Percentiles rank a stretch among this genome's conserved stretches.
Evolutionary conservation across 2,797 vertebrate species (phyloP).

Genomic region (Sebastes nivosus): DNA sequence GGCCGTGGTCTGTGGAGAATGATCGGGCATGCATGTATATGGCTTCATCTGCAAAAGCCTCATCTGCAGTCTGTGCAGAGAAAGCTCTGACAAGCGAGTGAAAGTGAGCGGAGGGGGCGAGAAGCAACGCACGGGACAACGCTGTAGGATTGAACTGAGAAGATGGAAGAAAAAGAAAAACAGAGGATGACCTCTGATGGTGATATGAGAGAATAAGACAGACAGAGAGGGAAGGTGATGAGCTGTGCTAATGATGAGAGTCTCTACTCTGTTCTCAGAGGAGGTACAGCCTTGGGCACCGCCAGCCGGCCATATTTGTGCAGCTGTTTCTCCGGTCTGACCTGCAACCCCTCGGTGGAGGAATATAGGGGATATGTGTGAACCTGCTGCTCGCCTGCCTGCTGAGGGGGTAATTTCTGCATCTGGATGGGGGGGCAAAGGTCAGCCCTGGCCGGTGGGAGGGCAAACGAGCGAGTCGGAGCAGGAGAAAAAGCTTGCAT

Average conservation of each 20-base stretch:
- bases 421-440: conserved; percentile 72
- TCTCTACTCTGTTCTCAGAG: conserved; percentile 54
- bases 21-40: conserved; percentile 47
- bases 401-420: conserved; percentile 78
- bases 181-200: conserved; percentile 51
- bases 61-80: conserved; percentile 55
- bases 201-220: conserved; percentile 29
- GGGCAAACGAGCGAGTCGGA: conserved; percentile 60
- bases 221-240: conserved; percentile 57
- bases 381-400: conserved; percentile 68
- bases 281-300: conserved; percentile 67
- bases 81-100: conserved; percentile 27
- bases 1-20: conserved; percentile 51
- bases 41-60: conserved; percentile 62
- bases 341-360: conserved; percentile 62
- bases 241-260: conserved; percentile 68
- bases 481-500: conserved; percentile 44
- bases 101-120: conserved; percentile 29
- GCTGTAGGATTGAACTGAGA: conserved; percentile 22
- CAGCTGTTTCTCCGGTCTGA: conserved; percentile 73
- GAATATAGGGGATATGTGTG: conserved; percentile 51
- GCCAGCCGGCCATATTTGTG: conserved; percentile 69
- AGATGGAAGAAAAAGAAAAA: conserved; percentile 22
- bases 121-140: conserved; percentile 6
- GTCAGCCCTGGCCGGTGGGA: conserved; percentile 67